Percentiles rank a stretch among this genome's conserved stretches.
Evolutionary conservation across 2,888 invertebrate genomes (phyloP).

Genomic region (Lithodes maja): DNA sequence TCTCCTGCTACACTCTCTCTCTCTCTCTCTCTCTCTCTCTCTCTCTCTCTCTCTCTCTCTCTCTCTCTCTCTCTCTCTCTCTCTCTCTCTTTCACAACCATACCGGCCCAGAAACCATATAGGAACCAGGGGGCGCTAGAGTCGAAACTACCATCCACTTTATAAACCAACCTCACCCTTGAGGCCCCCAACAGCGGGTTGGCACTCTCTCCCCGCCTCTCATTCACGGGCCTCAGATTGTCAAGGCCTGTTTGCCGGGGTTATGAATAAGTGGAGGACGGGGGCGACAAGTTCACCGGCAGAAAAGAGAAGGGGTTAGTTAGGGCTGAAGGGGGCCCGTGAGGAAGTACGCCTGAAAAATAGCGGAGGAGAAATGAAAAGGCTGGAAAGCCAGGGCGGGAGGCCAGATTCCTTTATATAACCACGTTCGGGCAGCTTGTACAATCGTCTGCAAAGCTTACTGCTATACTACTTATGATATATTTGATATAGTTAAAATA

Average conservation of each 20-base stretch:
- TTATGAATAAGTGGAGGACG: conserved; percentile 49
- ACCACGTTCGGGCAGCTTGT: too few relatives aligned
- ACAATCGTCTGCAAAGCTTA: too few relatives aligned
- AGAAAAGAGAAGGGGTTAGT: conserved; percentile 39
- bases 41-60: background rate
- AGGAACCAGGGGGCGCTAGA: background rate
- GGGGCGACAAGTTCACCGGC: conserved; percentile 42
- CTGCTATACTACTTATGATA: too few relatives aligned
- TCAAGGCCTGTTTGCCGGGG: conserved; percentile 49
- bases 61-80: background rate
- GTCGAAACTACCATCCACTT: background rate
- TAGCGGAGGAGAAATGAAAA: background rate
- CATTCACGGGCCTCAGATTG: conserved; percentile 2
- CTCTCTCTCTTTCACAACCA: background rate
- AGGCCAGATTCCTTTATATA: too few relatives aligned
- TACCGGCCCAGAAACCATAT: background rate
- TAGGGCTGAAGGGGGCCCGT: conserved; percentile 26
- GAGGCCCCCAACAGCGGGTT: background rate
- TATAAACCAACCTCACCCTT: background rate
- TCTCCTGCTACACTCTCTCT: background rate
- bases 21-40: background rate
- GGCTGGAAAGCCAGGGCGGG: background rate
- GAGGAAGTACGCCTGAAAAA: background rate
- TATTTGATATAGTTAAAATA: too few relatives aligned
- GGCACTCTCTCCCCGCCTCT: background rate